A percentile compares a stretch with the other conserved stretches of the same genome.
Conservation (phyloP, 2,797 vertebrate genomes). For the Diplodus puntazzo region DNA sequence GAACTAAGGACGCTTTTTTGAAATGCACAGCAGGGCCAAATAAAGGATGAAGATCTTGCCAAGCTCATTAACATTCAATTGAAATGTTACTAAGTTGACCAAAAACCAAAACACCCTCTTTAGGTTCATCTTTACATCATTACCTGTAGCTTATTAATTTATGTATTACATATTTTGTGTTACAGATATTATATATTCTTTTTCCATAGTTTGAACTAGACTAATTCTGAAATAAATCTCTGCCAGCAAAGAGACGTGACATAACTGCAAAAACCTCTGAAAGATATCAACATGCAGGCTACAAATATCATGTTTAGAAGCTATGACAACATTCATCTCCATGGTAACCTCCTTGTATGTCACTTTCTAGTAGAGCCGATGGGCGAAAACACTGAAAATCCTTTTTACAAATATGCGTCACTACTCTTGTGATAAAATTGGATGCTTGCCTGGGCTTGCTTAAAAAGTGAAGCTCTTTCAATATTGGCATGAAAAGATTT, state of each 20-base stretch:
- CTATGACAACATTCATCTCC: slow-evolving; percentile 25
- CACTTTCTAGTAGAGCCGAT: slow-evolving; percentile 1
- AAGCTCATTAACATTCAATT: no score
- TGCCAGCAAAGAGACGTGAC: not conserved
- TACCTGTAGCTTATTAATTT: no score
- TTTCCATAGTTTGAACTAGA: not conserved
- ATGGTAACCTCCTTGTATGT: slow-evolving; percentile 20
- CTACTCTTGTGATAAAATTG: slow-evolving; percentile 26
- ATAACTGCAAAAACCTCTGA: not conserved
- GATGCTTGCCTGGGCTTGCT: slow-evolving; percentile 9
- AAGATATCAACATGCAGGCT: slow-evolving; percentile 1
- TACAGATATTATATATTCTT: not conserved
- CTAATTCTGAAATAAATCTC: not conserved
- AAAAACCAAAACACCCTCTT: no score
- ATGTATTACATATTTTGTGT: not conserved
- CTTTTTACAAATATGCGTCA: slow-evolving; percentile 28
- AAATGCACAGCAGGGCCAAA: no score
- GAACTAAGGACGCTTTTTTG: no score
- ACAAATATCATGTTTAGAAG: slow-evolving; percentile 34
- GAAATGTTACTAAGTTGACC: no score
- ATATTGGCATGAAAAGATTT: slow-evolving; percentile 12
- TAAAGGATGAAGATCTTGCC: no score
- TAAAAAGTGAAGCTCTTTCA: not conserved
- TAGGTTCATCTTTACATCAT: no score
- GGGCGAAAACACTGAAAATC: slow-evolving; percentile 12